These are phyloP conservation scores for Drosophila tristis DNA, from an alignment of 1,140 invertebrate genomes.

Conservation along the genomic window DNA sequence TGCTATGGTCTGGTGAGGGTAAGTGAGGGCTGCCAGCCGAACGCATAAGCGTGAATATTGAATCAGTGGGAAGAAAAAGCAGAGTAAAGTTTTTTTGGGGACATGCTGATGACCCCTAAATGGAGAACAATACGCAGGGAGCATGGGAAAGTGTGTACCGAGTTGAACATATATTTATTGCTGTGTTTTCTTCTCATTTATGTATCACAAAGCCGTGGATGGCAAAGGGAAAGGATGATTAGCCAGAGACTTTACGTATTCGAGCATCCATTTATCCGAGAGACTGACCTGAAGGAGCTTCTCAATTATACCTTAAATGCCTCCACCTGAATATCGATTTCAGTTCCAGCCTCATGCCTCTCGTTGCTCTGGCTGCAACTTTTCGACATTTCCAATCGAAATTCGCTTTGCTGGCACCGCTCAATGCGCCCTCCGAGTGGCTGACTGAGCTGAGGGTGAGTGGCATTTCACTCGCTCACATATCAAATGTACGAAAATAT, in stretches of 20 bases:
- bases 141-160: not conserved
- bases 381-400: conserved; percentile 35
- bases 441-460: not conserved
- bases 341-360: not conserved
- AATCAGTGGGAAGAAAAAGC: conserved; percentile 49
- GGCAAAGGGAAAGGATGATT: too few relatives aligned
- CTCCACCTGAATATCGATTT: conserved; percentile 17
- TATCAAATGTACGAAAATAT: conserved; percentile 81
- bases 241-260: too few relatives aligned
- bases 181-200: too few relatives aligned
- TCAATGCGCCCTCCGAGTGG: not conserved
- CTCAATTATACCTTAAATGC: too few relatives aligned
- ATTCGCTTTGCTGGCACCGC: conserved; percentile 31
- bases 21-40: conserved; percentile 25
- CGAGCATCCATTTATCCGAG: conserved; percentile 5
- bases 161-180: too few relatives aligned
- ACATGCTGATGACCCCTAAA: conserved; percentile 32
- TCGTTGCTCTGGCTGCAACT: conserved; percentile 18
- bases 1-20: not conserved
- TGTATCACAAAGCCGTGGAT: too few relatives aligned
- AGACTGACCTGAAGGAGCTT: too few relatives aligned
- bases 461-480: conserved; percentile 59
- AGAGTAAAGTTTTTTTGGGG: conserved; percentile 31
- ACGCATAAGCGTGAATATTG: conserved; percentile 76
- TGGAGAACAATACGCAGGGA: conserved; percentile 27